phyloP scores from a whole-genome alignment of 1,140 invertebrate species.

The Aphidius ervi region DNA sequence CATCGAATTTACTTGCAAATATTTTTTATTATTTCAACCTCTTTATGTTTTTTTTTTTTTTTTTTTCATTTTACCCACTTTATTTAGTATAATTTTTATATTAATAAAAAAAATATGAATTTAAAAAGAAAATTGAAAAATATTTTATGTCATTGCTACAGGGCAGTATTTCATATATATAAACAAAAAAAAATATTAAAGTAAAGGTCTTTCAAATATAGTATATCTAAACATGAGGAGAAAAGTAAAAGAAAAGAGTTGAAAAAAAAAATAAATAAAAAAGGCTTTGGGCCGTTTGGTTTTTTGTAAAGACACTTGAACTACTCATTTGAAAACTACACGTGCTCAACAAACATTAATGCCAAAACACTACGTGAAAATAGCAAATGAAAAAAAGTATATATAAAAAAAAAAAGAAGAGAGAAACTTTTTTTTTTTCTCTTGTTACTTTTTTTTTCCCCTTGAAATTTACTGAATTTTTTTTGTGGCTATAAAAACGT shows the following conservation, averaged over 20 bases:
- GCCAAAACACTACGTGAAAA: not conserved
- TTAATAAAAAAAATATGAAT: too few species aligned
- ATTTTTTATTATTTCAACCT: too few species aligned
- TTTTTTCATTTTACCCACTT: too few species aligned
- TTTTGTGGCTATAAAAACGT: too few species aligned
- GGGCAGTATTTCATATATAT: too few species aligned
- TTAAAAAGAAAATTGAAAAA: too few species aligned
- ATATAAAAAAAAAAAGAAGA: constrained; percentile 11
- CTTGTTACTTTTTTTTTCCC: constrained; percentile 18
- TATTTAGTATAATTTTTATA: too few species aligned
- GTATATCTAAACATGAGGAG: constrained; percentile 10
- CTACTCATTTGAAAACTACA: constrained; percentile 20
- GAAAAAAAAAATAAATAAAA: constrained; percentile 17
- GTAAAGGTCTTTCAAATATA: too few species aligned
- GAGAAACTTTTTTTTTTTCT: constrained; percentile 17
- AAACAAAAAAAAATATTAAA: too few species aligned
- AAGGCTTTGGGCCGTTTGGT: constrained; percentile 25
- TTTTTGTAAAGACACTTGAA: constrained; percentile 22
- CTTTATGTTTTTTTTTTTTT: too few species aligned
- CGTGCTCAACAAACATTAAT: not conserved
- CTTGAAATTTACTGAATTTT: constrained; percentile 14
- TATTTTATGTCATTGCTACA: too few species aligned
- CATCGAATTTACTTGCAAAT: too few species aligned
- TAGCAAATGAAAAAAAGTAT: constrained; percentile 6
- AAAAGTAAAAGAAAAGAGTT: constrained; percentile 13